Base-by-base conservation (phyloP, 2,797 vertebrate genomes). In the Falco cherrug region DNA sequence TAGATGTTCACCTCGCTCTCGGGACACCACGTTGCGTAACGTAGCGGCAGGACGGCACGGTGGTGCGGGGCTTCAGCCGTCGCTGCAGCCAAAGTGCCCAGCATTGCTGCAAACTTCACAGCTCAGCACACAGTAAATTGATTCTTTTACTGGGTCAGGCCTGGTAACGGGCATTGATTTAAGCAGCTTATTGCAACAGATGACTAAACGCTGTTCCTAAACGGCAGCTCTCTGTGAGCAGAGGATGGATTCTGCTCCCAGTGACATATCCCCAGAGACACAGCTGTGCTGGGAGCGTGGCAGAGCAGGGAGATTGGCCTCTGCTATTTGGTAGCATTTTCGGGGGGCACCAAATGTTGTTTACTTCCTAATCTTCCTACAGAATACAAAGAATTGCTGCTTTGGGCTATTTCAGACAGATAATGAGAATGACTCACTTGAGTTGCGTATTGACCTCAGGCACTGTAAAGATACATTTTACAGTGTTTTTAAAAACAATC, bases 291-390 rank as follows among this genome's bases (percentile, higher is more conserved):
- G 60, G 51, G 59, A 91, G 51, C 5, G 0, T 24, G 60, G 61
- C 19, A 2, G 65, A 81, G 76, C 21, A 7, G 41, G 47, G 61
- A 51, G 59, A 86, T 39, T 31, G 19, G 87, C 70, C 16, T 57
- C 47, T 75, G 76, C 68, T 89, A 11, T 43, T 73, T 31, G 31
- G 43, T 63, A 90, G 84, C 61, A 28, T 88, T 95, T 91, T 92
- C 74, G 90, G 48, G 59, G 82, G 92, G 84, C 51, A 79, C 51
- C 65, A 85, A 91, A 85, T 53, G 65, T 79, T 95, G 85, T 81
- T 97, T 96, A 90, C 69, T 94, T 93, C 59, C 76, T 93, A 84
- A 94, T 89, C 76, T 89, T 94, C 81, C 68, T 48, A 87, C 71
- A 83, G 67, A 96, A 84, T 51, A 90, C 20, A 91, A 91, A 91